Evolutionary conservation across 2,797 vertebrate species (phyloP), one percentile per base, ranked within the genome.

Genomic region (Mico argentatus): DNA sequence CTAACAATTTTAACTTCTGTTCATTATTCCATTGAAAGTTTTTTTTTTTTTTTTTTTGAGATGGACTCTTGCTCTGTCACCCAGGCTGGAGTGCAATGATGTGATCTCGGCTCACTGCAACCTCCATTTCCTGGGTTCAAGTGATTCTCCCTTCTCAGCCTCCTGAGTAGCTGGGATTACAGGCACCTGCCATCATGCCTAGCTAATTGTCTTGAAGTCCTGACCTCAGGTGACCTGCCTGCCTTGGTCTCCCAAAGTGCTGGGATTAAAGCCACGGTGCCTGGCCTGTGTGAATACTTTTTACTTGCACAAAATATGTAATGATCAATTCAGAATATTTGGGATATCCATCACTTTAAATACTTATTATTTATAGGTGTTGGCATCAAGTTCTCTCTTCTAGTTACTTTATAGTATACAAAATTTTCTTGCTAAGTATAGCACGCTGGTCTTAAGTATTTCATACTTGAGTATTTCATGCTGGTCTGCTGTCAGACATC

Each of bases 121-220:
- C 8, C 19, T 22, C n/a, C 0, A 5, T n/a, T n/a, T 72, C 4
- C 19, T 1, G n/a, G 19, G n/a, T 36, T 72, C n/a, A 20, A 36
- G n/a, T 2, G n/a, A 39, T 36, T 36, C 9, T 70, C n/a, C 15
- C 67, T n/a, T n/a, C 33, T 70, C n/a, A 5, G 67, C 17, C 67
- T 70, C n/a, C n/a, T 1, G 1, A 72, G 4, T 39, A 72, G n/a
- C 67, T 39, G 67, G 33, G 19, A 72, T 36, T 72, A 39, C 67
- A 72, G 67, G 67, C 67, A 22, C 67, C 8, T 9, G 8, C 67
- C n/a, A 72, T 36, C n/a, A 39, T 36, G 19, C n/a, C 19, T 36
- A n/a, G 67, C 67, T 72, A 72, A 39, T 72, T 72, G n/a, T 72
- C 67, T 72, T 36, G 19, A 70, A 70, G 17, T 36, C n/a, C 17